Base-by-base conservation (phyloP, 2,797 vertebrate genomes). In the Gallirallus australis region DNA sequence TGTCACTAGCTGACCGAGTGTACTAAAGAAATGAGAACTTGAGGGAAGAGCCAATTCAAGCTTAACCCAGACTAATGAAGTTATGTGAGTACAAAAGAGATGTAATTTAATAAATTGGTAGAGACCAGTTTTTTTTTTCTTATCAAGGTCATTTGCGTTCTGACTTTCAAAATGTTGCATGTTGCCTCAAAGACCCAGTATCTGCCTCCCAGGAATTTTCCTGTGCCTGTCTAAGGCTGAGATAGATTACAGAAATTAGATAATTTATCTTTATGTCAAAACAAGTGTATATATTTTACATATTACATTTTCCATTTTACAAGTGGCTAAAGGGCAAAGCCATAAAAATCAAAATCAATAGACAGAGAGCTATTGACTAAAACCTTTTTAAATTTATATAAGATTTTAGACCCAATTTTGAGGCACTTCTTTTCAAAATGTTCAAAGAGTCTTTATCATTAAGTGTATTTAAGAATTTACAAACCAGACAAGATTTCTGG, bases 261-360 rank as follows among this genome's bases (percentile, higher is more conserved):
- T 91, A 91, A 95, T 95, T 92, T 92, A 89, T 96, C 91, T 95
- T 94, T 79, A 73, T 91, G 94, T 95, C 95, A 94, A 86, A 96
- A 84, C 48, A 90, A 79, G 39, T 72, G 48, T 70, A 56, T 86
- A 35, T 91, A 69, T 88, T 96, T 96, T 95, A 94, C 93, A 76
- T 96, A 82, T 18, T 90, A 53, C 5, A 15, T 91, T 94, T 96
- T 94, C 89, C 52, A 90, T 79, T 96, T 88, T 86, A 64, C 31
- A 94, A 88, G 52, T 56, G 25, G 23, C 82, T 91, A 76, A 90
- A 93, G 82, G 94, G 90, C 77, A 88, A 88, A 89, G 59, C 63
- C 73, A 82, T 72, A 47, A 93, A 78, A 86, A 85, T 72, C 11
- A 90, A 78, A 94, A 94, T 81, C 80, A 90, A 76, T 91, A 90